phyloP scores from a whole-genome alignment of 2,113 vertebrate genomes.

The Psilopsiagon aurifrons region DNA sequence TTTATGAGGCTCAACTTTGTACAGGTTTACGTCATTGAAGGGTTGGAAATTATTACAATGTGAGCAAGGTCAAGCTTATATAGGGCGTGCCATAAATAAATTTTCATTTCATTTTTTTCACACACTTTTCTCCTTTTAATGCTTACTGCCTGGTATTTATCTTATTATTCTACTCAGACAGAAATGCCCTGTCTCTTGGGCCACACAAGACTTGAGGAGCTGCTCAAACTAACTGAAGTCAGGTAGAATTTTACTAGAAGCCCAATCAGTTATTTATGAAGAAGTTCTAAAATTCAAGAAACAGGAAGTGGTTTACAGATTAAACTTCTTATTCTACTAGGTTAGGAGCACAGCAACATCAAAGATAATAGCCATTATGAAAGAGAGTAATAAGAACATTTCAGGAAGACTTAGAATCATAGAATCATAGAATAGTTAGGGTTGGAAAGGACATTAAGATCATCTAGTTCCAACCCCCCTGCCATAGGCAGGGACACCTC shows the following conservation, averaged over 20 bases:
- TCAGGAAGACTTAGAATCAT: not conserved
- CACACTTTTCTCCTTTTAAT: not conserved
- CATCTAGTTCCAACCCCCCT: too few relatives aligned
- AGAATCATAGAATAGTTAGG: too few relatives aligned
- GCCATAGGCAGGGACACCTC: too few relatives aligned
- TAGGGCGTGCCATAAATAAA: not conserved
- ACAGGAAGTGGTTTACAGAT: not conserved
- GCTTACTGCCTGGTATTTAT: not conserved
- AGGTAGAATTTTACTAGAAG: not conserved
- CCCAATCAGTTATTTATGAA: not conserved
- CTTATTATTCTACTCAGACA: not conserved
- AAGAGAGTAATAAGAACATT: not conserved
- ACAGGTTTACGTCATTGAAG: not conserved
- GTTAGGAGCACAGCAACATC: not conserved
- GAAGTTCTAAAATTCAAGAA: not conserved
- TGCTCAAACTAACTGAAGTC: not conserved
- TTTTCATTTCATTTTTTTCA: slow-evolving; percentile 41
- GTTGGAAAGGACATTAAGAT: too few relatives aligned
- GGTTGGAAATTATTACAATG: slow-evolving; percentile 22
- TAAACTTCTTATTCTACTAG: not conserved
- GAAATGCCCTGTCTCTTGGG: not conserved
- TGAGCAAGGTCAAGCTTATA: not conserved
- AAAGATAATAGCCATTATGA: not conserved
- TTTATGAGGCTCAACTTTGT: slow-evolving; percentile 32
- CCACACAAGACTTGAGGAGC: not conserved